These are phyloP conservation scores for Drosophila infuscata DNA, from an alignment of 2,888 invertebrate genomes.

Conservation along the genomic window DNA sequence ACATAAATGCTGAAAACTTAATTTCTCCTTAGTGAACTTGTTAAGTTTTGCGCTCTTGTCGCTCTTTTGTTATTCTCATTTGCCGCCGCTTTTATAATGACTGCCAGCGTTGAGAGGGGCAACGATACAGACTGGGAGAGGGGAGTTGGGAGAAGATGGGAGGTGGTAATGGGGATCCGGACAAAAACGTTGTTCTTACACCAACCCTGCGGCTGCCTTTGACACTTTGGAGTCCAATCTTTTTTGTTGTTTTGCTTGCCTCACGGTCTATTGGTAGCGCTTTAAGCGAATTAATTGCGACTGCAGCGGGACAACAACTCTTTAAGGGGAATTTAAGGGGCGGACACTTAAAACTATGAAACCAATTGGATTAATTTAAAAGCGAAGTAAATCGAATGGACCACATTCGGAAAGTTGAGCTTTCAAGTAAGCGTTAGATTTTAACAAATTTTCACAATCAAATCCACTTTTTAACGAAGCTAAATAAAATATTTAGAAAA, in stretches of 20 bases:
- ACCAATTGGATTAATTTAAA: constrained; percentile 32
- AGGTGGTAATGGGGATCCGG: background rate
- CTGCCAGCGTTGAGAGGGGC: constrained; percentile 15
- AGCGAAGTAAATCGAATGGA: constrained; percentile 7
- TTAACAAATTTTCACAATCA: background rate
- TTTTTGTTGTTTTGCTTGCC: constrained; percentile 15
- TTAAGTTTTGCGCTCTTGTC: constrained; percentile 65
- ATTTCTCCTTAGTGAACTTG: constrained; percentile 80
- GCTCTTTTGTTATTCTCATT: constrained; percentile 42
- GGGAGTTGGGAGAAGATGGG: too few relatives aligned
- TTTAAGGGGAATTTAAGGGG: constrained; percentile 48
- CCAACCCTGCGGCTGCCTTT: constrained; percentile 58
- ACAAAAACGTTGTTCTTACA: background rate
- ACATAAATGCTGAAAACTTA: constrained; percentile 79
- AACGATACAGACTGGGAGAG: background rate
- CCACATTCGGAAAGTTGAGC: background rate
- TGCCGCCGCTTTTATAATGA: constrained; percentile 61
- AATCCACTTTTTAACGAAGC: background rate
- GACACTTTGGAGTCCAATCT: constrained; percentile 64
- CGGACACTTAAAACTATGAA: constrained; percentile 28
- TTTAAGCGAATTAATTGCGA: constrained; percentile 68
- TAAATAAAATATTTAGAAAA: background rate
- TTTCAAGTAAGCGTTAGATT: background rate
- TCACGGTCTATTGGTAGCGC: constrained; percentile 15
- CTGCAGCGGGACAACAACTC: constrained; percentile 20